Base-by-base conservation (phyloP, 1,140 invertebrate species). In the Oedothorax gibbosus region DNA sequence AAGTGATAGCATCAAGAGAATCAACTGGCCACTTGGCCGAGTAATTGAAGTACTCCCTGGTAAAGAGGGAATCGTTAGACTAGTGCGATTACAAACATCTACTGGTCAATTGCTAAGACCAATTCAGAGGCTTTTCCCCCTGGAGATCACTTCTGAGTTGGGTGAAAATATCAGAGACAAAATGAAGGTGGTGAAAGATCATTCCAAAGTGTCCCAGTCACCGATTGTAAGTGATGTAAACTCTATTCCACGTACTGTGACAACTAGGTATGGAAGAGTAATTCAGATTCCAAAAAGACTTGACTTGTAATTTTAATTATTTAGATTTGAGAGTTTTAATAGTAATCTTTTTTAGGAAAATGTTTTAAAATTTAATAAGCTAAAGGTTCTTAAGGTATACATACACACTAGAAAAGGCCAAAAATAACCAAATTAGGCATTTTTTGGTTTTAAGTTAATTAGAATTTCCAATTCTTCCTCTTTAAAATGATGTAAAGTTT, bases 161-260 rank as follows among this genome's bases (percentile, higher is more conserved):
- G 18, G 20, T 77, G 20, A 60, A 7, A 15, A 60, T 82, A 12
- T 77, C 73, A 15, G 9, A 49, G 14, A 2, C 49, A 15, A 15
- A n/a, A 9, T 50, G 18, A 54, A 64, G 49, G 8, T 15, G 49
- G 14, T 50, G 54, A 18, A 57, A 76, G 50, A 6, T 72, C 51
- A n/a, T 71, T 60, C 49, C 15, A 20, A 57, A 15, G 71, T 49
- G 51, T 72, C 71, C 15, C 1, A 73, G 12, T 6, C 18, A 68
- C 64, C 51, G 56, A 21, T 49, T 11, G 35, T 68, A 35, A 50
- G 20, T 18, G 50, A 50, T 68, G 14, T 1, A 54, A 51, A 56
- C 14, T n/a, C 18, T 65, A 79, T 79, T 68, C n/a, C 77, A 79
- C 50, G 12, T 53, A 79, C 64, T 68, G 51, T 56, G n/a, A 68